Evolutionary conservation across 2,113 vertebrate species (phyloP).

Genomic region (Tinamus guttatus): DNA sequence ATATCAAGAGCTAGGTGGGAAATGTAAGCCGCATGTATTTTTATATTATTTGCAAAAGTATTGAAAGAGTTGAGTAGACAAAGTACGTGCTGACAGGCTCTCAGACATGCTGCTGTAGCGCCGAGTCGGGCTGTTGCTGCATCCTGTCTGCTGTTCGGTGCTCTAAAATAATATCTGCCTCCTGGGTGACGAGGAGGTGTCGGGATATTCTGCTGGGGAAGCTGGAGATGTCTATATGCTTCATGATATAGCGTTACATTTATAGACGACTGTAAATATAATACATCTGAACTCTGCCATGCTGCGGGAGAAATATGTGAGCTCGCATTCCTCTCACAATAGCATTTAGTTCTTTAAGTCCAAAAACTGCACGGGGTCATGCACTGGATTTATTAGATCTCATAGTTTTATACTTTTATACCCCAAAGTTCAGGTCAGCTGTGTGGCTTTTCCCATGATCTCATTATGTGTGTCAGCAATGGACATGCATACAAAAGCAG

Average conservation of each 20-base stretch:
- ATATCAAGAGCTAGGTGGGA: slow-evolving; percentile 34
- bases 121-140: slow-evolving; percentile 66
- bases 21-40: background rate
- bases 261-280: slow-evolving; percentile 53
- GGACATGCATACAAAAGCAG: slow-evolving; percentile 27
- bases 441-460: slow-evolving; percentile 68
- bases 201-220: slow-evolving; percentile 52
- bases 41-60: slow-evolving; percentile 56
- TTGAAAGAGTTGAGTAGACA: slow-evolving; percentile 27
- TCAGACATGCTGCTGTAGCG: slow-evolving; percentile 63
- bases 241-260: slow-evolving; percentile 11
- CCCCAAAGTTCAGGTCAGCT: slow-evolving; percentile 59
- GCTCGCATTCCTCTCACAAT: slow-evolving; percentile 53
- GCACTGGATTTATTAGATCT: slow-evolving; percentile 49
- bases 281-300: slow-evolving; percentile 53
- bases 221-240: slow-evolving; percentile 57
- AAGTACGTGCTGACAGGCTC: slow-evolving; percentile 70
- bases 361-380: slow-evolving; percentile 27
- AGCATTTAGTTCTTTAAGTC: slow-evolving; percentile 49
- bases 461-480: slow-evolving; percentile 61
- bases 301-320: background rate
- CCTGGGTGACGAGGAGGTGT: slow-evolving; percentile 49
- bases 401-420: slow-evolving; percentile 57
- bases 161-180: slow-evolving; percentile 67
- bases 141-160: slow-evolving; percentile 62